These are phyloP conservation scores for Oedothorax gibbosus DNA, from an alignment of 1,140 invertebrate species.

Conservation along the genomic window DNA sequence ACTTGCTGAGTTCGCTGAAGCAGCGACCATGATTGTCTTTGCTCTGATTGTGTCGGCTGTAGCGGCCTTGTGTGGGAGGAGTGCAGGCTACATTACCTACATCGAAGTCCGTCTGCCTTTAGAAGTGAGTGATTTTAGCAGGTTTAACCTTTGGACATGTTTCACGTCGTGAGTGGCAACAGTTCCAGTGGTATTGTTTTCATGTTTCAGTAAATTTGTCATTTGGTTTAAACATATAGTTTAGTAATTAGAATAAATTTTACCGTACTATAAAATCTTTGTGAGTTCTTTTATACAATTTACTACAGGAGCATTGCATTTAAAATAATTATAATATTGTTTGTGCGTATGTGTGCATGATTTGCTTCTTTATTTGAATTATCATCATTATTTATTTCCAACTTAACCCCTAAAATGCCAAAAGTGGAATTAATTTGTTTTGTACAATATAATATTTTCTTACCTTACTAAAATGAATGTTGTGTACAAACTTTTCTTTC, in stretches of 20 bases:
- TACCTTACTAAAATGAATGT: no score
- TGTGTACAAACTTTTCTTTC: no score
- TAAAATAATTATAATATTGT: no score
- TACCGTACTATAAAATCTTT: not conserved
- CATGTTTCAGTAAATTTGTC: not conserved
- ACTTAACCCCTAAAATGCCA: no score
- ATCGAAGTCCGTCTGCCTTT: constrained; percentile 53
- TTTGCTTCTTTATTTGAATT: no score
- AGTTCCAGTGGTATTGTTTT: no score
- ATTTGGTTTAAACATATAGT: not conserved
- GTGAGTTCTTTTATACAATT: not conserved
- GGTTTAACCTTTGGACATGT: not conserved
- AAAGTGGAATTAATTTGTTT: no score
- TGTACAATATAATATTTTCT: no score
- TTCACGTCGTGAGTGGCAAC: no score
- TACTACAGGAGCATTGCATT: no score
- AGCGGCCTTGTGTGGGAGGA: not conserved
- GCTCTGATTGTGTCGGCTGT: not conserved
- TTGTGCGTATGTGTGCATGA: no score
- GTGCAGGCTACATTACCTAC: constrained; percentile 62
- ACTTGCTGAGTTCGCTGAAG: not conserved
- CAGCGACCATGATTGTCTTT: constrained; percentile 15
- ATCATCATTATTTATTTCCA: no score
- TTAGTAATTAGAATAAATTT: not conserved
- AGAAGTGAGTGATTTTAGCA: constrained; percentile 14